phyloP scores from a whole-genome alignment of 2,797 vertebrate genomes.

The Halcyon chelicuti region DNA sequence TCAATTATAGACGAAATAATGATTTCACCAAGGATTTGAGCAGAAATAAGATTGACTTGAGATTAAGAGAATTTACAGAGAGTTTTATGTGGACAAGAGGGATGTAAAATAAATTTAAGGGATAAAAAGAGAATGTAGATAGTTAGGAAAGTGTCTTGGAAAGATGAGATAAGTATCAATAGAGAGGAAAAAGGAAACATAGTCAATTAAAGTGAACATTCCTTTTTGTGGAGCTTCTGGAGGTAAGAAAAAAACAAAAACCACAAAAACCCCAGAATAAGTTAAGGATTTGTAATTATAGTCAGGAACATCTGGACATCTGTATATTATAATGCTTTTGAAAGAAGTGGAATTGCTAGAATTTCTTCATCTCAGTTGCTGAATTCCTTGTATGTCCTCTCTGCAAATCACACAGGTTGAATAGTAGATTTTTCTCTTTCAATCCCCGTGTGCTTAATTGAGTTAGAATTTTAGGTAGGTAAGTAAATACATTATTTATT shows the following conservation, averaged over 20 bases:
- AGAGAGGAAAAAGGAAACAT: not conserved
- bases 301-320: not conserved
- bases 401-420: not conserved
- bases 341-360: not conserved
- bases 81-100: not conserved
- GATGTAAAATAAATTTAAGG: not conserved
- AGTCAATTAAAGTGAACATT: not conserved
- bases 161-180: not conserved
- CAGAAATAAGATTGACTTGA: not conserved
- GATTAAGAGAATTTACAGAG: not conserved
- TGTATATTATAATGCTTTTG: not conserved
- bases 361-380: not conserved
- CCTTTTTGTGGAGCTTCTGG: not conserved
- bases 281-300: not conserved
- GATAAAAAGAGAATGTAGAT: not conserved
- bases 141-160: not conserved
- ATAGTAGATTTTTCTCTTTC: not conserved
- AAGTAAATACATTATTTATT: slow-evolving; percentile 42
- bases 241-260: not conserved
- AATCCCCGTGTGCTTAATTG: slow-evolving; percentile 11
- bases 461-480: not conserved
- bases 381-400: not conserved
- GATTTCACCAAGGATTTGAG: not conserved
- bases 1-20: not conserved
- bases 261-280: not conserved